Percentiles rank a stretch among this genome's conserved stretches.
Conservation (phyloP, 2,797 vertebrate genomes). For the Caiman crocodilus region DNA sequence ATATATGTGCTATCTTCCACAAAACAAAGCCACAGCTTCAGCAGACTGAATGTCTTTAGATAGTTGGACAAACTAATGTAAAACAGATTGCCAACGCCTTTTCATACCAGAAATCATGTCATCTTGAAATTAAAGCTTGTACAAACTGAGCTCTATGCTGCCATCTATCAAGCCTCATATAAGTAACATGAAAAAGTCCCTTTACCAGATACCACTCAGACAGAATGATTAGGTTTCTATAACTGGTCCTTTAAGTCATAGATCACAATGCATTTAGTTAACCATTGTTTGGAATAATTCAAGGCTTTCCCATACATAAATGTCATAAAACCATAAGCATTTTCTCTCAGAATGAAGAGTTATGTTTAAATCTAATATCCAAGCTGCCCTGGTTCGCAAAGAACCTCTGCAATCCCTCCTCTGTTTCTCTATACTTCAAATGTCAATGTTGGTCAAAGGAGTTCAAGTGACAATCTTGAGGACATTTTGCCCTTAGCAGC, state of each 20-base stretch:
- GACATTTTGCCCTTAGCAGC: not conserved
- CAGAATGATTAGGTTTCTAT: not conserved
- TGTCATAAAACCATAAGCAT: not conserved
- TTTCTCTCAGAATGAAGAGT: not conserved
- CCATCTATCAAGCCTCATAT: not conserved
- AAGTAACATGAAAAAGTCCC: not conserved
- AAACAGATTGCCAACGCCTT: not conserved
- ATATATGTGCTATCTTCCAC: not conserved
- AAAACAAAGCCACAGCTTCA: fast-evolving
- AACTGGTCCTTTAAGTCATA: not conserved
- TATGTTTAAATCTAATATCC: not conserved
- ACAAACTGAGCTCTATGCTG: not conserved
- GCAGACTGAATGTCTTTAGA: not conserved
- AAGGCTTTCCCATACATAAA: not conserved
- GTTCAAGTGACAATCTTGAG: not conserved
- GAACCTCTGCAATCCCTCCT: too few species aligned
- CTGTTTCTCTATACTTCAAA: too few species aligned
- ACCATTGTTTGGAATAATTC: not conserved
- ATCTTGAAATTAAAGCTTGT: not conserved
- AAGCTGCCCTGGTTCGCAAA: not conserved
- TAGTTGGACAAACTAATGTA: not conserved
- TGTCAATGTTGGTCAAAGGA: too few species aligned
- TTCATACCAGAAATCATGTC: not conserved
- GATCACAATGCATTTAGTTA: not conserved
- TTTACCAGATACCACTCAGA: not conserved